A percentile compares a stretch with the other conserved stretches of the same genome.
Evolutionary conservation across 2,888 invertebrate genomes (phyloP).

Genomic region (Orthosia cruda): DNA sequence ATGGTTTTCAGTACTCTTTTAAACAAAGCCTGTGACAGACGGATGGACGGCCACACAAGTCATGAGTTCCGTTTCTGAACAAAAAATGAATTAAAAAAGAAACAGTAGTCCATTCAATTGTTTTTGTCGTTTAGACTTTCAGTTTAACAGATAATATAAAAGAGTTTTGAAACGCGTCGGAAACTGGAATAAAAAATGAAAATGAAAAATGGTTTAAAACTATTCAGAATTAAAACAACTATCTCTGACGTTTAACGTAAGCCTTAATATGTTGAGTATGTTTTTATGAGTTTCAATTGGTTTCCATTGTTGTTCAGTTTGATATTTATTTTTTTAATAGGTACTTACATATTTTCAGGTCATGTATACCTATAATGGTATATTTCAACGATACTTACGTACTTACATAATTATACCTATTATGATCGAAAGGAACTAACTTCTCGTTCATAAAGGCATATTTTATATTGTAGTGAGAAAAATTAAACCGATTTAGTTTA

Average conservation of each 20-base stretch:
- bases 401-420: no score
- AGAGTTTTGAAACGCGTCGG: slow-evolving; percentile 34
- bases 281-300: slow-evolving; percentile 11
- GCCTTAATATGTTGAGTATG: slow-evolving; percentile 23
- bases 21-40: slow-evolving; percentile 57
- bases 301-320: no score
- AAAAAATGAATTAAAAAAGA: slow-evolving; percentile 51
- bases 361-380: no score
- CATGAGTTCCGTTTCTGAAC: slow-evolving; percentile 46
- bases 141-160: slow-evolving; percentile 46
- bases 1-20: slow-evolving; percentile 42
- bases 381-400: no score
- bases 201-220: slow-evolving; percentile 26
- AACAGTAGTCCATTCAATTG: slow-evolving; percentile 29
- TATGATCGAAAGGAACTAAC: no score
- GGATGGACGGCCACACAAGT: slow-evolving; percentile 50
- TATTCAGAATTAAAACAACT: slow-evolving; percentile 19
- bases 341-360: no score
- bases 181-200: slow-evolving; percentile 38
- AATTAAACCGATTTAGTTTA: no score
- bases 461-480: no score
- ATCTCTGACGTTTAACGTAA: slow-evolving; percentile 23
- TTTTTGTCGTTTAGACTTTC: slow-evolving; percentile 40
- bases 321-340: no score
- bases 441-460: no score